A percentile compares a stretch with the other conserved stretches of the same genome.
Conservation (phyloP, 2,113 vertebrate species). For the Gasterosteus aculeatus region DNA sequence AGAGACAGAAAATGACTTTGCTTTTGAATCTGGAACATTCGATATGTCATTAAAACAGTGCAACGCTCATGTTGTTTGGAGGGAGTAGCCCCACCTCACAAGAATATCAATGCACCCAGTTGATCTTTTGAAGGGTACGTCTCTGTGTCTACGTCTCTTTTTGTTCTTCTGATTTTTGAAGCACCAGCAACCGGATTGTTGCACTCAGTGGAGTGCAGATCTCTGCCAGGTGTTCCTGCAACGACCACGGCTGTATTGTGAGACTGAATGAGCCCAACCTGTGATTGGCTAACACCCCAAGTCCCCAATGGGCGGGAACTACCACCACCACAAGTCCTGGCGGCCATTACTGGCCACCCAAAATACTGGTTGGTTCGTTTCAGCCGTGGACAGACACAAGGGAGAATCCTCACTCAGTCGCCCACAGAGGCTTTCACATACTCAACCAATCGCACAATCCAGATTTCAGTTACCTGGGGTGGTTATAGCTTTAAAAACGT, state of each 20-base stretch:
- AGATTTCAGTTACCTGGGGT: neutral
- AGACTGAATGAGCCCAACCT: too few species aligned
- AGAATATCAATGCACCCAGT: neutral
- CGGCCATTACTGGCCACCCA: too few species aligned
- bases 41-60: conserved; percentile 2
- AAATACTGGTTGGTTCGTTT: too few species aligned
- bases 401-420: too few species aligned
- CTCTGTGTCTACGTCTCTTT: neutral
- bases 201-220: neutral
- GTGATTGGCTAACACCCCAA: too few species aligned
- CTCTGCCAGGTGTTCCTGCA: neutral
- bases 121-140: neutral
- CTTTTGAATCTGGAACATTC: conserved; percentile 2
- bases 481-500: neutral
- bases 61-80: neutral
- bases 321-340: neutral
- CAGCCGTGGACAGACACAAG: too few species aligned
- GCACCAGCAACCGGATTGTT: neutral
- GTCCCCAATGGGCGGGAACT: too few species aligned
- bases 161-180: neutral
- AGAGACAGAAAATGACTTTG: neutral
- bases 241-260: neutral
- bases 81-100: neutral
- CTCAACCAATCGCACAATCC: too few species aligned
- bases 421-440: too few species aligned